Evolutionary conservation across 2,888 invertebrate genomes (phyloP).

Genomic region (Lithophane semibrunnea): DNA sequence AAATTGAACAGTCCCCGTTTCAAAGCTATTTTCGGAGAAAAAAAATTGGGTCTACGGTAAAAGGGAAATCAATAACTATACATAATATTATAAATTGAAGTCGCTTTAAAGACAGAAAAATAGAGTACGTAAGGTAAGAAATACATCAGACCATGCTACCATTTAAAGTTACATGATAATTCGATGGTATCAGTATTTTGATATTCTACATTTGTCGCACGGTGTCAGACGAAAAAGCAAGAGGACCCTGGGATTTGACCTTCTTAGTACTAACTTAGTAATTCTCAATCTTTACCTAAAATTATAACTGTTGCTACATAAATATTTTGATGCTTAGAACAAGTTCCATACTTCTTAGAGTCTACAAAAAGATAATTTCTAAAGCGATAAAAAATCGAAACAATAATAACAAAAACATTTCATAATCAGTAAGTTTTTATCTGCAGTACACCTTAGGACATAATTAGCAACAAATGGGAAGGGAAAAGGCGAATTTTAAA

Average conservation of each 20-base stretch:
- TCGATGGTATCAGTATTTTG: not conserved
- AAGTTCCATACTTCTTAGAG: not conserved
- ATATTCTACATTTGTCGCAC: not conserved
- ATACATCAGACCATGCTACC: not conserved
- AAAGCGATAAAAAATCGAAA: not conserved
- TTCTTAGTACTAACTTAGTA: not conserved
- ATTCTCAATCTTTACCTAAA: not conserved
- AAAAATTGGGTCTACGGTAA: too few species aligned
- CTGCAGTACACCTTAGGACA: not conserved
- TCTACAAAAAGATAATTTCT: not conserved
- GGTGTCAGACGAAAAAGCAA: not conserved
- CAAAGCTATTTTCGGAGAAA: too few species aligned
- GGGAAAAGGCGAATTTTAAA: constrained; percentile 23
- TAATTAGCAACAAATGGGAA: not conserved
- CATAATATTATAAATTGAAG: too few species aligned
- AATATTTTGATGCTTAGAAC: not conserved
- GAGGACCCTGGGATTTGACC: not conserved
- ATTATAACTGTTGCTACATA: not conserved
- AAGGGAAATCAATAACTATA: too few species aligned
- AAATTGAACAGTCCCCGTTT: too few species aligned
- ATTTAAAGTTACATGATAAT: not conserved
- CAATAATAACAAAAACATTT: not conserved
- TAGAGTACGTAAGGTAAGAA: not conserved
- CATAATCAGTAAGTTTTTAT: not conserved
- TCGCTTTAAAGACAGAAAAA: too few species aligned